Evolutionary conservation across 2,888 invertebrate genomes (phyloP), one percentile per base, ranked within the genome.

Genomic region (Phragmatobia fuliginosa): DNA sequence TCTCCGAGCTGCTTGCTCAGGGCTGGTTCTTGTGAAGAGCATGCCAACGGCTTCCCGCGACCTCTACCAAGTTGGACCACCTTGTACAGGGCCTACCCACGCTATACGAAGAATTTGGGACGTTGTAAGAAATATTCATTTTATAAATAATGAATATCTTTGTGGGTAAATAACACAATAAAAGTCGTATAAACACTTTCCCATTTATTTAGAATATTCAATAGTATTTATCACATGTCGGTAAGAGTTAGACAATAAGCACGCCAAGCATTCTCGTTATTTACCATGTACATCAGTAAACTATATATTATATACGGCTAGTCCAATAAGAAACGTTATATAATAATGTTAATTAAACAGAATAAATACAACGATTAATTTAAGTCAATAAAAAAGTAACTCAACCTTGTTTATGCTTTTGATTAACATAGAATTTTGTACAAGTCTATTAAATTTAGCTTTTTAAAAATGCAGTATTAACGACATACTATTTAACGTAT

Each of bases 171-270:
- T 56, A 28, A 28, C 28, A 56, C 28, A 85, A 84, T 80, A 84
- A 92, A 91, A 87, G 58, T 73, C 80, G 71, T 71, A 60, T 83
- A 78, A 91, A 92, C 90, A 90, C 89, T 91, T 93, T 91, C 87
- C 88, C 88, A 83, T 93, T 94, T 94, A 93, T 92, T 94, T 90
- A 90, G 92, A 92, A 92, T 93, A 91, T 88, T 91, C 89, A 91
- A 89, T 92, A 89, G 83, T 86, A 83, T 90, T 90, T 94, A 94
- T 94, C 94, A 94, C 94, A 93, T 91, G 88, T 93, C 87, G 88
- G 92, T 92, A 92, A 90, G 88, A 91, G 89, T 90, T 87, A 91
- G 85, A 89, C 87, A 88, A 87, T 85, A 92, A 93, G 92, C 92
- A 89, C 88, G 91, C 88, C 89, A 92, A 91, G 91, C 92, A 85